Conservation (phyloP, 2,113 vertebrate genomes). For the Cochlearius cochlearius region DNA sequence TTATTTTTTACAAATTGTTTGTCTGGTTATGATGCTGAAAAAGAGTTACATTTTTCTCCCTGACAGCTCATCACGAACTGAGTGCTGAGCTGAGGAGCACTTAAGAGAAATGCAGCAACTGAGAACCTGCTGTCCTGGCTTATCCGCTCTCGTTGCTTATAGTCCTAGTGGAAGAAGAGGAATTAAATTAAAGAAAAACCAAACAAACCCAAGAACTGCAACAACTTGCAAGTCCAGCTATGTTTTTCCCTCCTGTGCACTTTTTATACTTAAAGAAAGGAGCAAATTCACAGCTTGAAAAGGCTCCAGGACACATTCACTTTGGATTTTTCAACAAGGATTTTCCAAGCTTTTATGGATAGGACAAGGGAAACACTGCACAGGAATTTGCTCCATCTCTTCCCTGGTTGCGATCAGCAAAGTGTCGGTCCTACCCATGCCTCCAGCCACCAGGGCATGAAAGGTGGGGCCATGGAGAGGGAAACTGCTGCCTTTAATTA, state of each 20-base stretch:
- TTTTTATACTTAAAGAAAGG: not conserved
- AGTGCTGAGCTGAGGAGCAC: not conserved
- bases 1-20: not conserved
- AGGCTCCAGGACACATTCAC: not conserved
- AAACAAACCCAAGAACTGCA: not conserved
- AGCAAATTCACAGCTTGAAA: not conserved
- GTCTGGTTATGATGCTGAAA: not conserved
- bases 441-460: not conserved
- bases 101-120: not conserved
- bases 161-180: not conserved
- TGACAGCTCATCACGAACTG: not conserved
- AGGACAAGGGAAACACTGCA: not conserved
- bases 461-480: not conserved
- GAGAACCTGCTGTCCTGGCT: not conserved
- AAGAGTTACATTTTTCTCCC: not conserved
- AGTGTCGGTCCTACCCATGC: fast-evolving
- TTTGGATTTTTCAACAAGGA: not conserved
- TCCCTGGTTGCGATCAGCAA: not conserved
- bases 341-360: not conserved
- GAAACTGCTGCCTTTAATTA: not conserved
- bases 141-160: not conserved
- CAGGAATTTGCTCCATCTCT: not conserved
- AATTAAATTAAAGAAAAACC: not conserved
- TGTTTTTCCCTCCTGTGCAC: fast-evolving
- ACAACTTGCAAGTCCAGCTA: not conserved